These are phyloP conservation scores for Cheirogaleus medius DNA, from an alignment of 2,113 vertebrate species.

Conservation along the genomic window DNA sequence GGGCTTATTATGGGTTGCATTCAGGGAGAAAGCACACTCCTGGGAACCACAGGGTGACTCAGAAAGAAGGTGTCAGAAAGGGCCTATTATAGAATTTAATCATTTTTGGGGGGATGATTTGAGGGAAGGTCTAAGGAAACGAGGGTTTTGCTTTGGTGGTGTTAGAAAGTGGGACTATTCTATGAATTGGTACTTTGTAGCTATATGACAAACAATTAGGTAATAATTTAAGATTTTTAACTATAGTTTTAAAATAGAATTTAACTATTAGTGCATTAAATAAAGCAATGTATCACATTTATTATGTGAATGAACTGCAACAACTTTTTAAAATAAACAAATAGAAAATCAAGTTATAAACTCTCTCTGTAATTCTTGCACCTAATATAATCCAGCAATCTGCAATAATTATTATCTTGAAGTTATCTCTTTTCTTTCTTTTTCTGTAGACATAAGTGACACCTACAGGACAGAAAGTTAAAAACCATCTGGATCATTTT, in stretches of 20 bases:
- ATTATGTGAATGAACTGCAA: neutral
- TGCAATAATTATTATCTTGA: neutral
- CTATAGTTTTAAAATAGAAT: neutral
- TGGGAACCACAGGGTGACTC: neutral
- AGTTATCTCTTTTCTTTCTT: neutral
- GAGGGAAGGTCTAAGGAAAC: neutral
- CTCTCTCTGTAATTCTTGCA: neutral
- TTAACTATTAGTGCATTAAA: neutral
- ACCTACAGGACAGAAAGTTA: conserved; percentile 65
- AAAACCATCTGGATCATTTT: neutral
- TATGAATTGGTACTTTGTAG: neutral
- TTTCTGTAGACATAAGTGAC: conserved; percentile 67
- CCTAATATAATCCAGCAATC: neutral
- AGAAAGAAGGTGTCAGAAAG: neutral
- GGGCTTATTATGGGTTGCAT: neutral
- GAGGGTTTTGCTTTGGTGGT: neutral
- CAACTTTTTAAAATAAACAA: neutral
- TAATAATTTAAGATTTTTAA: neutral
- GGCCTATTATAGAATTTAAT: neutral
- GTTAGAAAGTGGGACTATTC: neutral
- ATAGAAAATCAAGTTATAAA: neutral
- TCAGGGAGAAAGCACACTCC: neutral
- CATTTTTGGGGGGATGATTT: neutral
- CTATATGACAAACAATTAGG: neutral
- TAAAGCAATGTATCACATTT: conserved; percentile 4